A percentile compares a stretch with the other conserved stretches of the same genome.
These are phyloP conservation scores for Osmoderma eremita DNA, from an alignment of 2,888 invertebrate species.

Conservation along the genomic window DNA sequence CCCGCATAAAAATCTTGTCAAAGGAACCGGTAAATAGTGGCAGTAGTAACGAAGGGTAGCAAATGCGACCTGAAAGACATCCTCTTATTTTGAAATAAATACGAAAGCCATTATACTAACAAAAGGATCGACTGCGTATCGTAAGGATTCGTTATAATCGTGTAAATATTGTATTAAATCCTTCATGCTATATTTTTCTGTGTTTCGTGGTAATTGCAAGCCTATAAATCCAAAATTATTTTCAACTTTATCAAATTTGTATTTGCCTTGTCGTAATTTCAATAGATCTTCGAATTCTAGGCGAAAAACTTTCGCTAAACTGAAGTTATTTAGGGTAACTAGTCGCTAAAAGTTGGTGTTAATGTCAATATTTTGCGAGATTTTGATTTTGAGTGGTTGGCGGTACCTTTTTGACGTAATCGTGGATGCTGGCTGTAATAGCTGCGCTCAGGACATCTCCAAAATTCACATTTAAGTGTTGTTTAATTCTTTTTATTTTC, in stretches of 20 bases:
- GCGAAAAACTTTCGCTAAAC: slow-evolving; percentile 7
- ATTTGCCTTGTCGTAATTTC: slow-evolving; percentile 7
- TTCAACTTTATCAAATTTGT: slow-evolving; percentile 18
- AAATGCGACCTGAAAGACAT: slow-evolving; percentile 11
- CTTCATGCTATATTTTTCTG: slow-evolving; percentile 11
- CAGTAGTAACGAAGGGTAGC: neutral
- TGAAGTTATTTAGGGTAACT: slow-evolving; percentile 17
- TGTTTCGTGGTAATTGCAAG: neutral
- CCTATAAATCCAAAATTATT: slow-evolving; percentile 21
- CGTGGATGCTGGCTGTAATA: slow-evolving; percentile 13
- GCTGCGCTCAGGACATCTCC: slow-evolving; percentile 14
- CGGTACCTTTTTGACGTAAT: slow-evolving; percentile 26
- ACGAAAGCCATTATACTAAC: neutral
- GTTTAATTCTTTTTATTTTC: slow-evolving; percentile 6
- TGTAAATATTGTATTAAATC: slow-evolving; percentile 11
- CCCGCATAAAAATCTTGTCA: neutral
- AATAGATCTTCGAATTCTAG: slow-evolving; percentile 16
- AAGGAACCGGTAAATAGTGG: neutral
- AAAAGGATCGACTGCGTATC: slow-evolving; percentile 22
- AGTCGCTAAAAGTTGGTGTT: slow-evolving; percentile 14
- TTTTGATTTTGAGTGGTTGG: no score
- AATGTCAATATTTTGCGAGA: neutral
- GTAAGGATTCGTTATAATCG: slow-evolving; percentile 14
- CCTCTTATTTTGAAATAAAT: neutral
- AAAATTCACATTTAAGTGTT: neutral